Percentiles rank a stretch among this genome's conserved stretches.
Conservation (phyloP, 2,797 vertebrate genomes). For the Malurus leucopterus region DNA sequence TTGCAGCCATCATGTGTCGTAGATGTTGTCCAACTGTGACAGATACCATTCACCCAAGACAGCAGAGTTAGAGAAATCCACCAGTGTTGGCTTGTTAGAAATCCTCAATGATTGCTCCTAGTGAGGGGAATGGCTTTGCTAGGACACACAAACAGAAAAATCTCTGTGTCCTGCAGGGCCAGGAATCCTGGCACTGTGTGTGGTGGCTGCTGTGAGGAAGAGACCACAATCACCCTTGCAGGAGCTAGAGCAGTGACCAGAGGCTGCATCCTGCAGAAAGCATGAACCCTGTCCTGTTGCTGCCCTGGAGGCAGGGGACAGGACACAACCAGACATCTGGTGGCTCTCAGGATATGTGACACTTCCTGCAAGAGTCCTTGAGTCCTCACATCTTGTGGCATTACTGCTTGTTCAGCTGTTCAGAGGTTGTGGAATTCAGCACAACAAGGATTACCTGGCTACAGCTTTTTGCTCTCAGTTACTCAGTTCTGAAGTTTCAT, state of each 20-base stretch:
- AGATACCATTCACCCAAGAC: neutral
- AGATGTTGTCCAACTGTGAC: neutral
- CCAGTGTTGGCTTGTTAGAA: neutral
- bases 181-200: too few relatives aligned
- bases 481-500: neutral
- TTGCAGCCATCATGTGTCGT: neutral
- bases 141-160: neutral
- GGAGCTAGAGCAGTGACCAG: fast-evolving
- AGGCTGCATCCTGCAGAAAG: neutral
- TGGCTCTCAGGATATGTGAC: fast-evolving
- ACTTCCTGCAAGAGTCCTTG: neutral
- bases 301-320: neutral
- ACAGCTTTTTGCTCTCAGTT: neutral
- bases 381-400: neutral
- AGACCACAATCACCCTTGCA: fast-evolving
- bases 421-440: neutral
- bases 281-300: fast-evolving
- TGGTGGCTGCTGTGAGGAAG: neutral
- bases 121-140: neutral
- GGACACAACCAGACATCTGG: neutral
- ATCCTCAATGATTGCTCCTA: neutral
- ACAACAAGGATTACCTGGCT: neutral
- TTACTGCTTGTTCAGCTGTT: neutral
- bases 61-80: neutral
- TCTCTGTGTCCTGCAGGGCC: neutral